Base-by-base conservation (phyloP, 2,888 invertebrate genomes). In the Allacma fusca region DNA sequence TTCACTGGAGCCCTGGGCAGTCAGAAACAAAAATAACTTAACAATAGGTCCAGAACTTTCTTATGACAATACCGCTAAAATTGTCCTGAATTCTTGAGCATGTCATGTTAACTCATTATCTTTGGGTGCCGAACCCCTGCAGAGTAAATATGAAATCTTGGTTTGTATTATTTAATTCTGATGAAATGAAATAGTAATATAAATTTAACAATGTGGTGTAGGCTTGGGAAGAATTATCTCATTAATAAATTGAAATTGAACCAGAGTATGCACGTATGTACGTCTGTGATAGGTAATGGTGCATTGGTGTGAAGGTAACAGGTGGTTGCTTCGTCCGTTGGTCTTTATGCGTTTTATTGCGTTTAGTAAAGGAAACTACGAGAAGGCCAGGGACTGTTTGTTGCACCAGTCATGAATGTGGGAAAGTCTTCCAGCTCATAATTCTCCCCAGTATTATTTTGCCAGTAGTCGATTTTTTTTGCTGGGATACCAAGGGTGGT, bases 311-410 rank as follows among this genome's bases (percentile, higher is more conserved):
- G n/a, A 50, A 50, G 50, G 50, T 50, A n/a, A 50, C 50, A 50
- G 50, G 50, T 50, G 50, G 50, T 50, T 50, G 16, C n/a, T 50
- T 50, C 50, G 50, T 50, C 50, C 50, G 50, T 50, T 50, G n/a
- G 50, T 50, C 50, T 50, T 19, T 50, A 50, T 50, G 50, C 50
- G 50, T 50, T 50, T 50, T 50, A 50, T 50, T 50, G 2, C 50
- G n/a, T 50, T 50, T 50, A 50, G 50, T 16, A n/a, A 50, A n/a
- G 50, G n/a, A 50, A n/a, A 2, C n/a, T 2, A 19, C 50, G 5
- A 50, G 50, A 19, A 50, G 50, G 50, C 19, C 16, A 50, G 50
- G 19, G n/a, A 16, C 50, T 4, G 50, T 16, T 19, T n/a, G 2
- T 13, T n/a, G 50, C n/a, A 50, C 19, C 16, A 50, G 16, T 5